These are phyloP conservation scores for Coelopa frigida DNA, from an alignment of 1,140 invertebrate species.

Conservation along the genomic window DNA sequence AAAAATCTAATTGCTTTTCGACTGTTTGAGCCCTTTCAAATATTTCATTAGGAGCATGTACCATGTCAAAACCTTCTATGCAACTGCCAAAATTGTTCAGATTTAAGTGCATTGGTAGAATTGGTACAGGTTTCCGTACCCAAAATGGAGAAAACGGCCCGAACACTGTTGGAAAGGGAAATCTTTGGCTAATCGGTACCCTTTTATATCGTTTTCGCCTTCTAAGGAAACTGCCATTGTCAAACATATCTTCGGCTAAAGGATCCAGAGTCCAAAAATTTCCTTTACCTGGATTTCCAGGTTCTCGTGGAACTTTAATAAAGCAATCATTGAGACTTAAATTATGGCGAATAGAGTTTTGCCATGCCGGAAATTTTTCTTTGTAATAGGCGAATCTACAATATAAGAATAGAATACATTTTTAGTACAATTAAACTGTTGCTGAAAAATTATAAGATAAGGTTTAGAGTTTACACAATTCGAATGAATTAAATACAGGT, in stretches of 20 bases:
- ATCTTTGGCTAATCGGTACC: constrained; percentile 50
- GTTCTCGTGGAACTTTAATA: constrained; percentile 95
- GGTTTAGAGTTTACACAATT: too few species aligned
- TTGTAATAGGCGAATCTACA: constrained; percentile 84
- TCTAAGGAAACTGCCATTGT: constrained; percentile 94
- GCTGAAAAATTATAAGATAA: too few species aligned
- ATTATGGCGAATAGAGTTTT: constrained; percentile 96
- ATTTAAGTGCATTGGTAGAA: constrained; percentile 45
- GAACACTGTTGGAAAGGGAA: constrained; percentile 44
- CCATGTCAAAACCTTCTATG: constrained; percentile 36
- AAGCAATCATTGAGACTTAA: constrained; percentile 98
- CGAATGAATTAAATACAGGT: too few species aligned
- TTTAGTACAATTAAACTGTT: too few species aligned
- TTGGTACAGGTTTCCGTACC: constrained; percentile 49
- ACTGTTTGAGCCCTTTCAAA: constrained; percentile 31
- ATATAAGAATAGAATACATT: constrained; percentile 5
- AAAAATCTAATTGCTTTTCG: constrained; percentile 42
- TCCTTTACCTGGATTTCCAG: constrained; percentile 96
- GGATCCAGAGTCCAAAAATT: constrained; percentile 99
- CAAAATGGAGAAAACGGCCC: constrained; percentile 45
- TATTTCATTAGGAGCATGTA: constrained; percentile 33
- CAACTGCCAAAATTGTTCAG: constrained; percentile 34
- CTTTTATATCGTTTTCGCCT: constrained; percentile 93
- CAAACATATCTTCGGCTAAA: constrained; percentile 97
- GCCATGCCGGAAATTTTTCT: constrained; percentile 93